These are phyloP conservation scores for Dexiosoma caninum DNA, from an alignment of 2,888 invertebrate species.

Conservation along the genomic window DNA sequence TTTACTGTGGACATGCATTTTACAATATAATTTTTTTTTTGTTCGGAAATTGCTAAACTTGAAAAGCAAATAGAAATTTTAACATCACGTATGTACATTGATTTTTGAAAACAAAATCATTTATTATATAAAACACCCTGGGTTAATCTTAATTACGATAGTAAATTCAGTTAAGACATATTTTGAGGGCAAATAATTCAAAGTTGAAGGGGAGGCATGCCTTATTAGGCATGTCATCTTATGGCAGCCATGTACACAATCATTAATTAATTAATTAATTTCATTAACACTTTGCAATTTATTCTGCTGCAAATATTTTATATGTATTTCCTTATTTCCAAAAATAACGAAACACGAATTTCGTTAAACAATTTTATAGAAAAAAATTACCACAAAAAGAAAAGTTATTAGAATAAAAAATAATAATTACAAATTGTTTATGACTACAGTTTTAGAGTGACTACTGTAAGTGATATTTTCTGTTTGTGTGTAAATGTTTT, in stretches of 20 bases:
- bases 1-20: constrained; percentile 1
- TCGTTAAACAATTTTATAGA: not conserved
- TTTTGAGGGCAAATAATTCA: not conserved
- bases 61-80: not conserved
- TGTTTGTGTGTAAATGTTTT: no score
- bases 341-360: not conserved
- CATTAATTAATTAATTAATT: no score
- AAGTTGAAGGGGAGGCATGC: not conserved
- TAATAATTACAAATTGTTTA: not conserved
- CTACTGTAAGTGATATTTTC: not conserved
- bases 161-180: not conserved
- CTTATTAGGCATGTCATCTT: no score
- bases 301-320: not conserved
- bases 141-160: not conserved
- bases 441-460: not conserved
- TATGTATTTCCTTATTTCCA: no score
- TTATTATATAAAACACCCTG: no score
- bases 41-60: not conserved
- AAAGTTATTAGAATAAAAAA: not conserved
- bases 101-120: not conserved
- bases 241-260: not conserved
- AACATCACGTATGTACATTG: no score
- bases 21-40: not conserved
- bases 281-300: no score
- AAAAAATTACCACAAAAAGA: not conserved